Conservation (phyloP, 2,888 invertebrate genomes). For the Megamerina dolium region DNA sequence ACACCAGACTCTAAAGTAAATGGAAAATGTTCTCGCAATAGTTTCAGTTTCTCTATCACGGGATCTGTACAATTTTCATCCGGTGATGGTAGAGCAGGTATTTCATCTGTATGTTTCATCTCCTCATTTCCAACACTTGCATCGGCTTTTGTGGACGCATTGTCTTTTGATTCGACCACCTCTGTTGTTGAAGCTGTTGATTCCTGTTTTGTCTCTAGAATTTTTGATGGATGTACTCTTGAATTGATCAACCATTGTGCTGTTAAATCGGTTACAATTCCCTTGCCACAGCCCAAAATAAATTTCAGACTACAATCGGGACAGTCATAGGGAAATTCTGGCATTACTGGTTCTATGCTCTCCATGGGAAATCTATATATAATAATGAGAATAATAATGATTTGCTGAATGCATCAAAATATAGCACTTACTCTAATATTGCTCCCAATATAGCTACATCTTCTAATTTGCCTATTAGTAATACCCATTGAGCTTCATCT, state of each 20-base stretch:
- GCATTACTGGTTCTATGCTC: constrained; percentile 45
- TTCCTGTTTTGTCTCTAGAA: constrained; percentile 48
- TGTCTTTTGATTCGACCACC: background rate
- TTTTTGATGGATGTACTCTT: constrained; percentile 62
- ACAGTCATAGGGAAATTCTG: constrained; percentile 54
- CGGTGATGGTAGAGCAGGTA: no score
- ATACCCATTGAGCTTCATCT: constrained; percentile 81
- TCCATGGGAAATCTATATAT: constrained; percentile 36
- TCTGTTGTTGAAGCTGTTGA: constrained; percentile 12
- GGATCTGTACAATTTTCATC: no score
- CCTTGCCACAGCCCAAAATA: constrained; percentile 62
- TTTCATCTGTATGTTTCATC: constrained; percentile 9
- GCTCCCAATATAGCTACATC: constrained; percentile 73
- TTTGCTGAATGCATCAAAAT: constrained; percentile 26
- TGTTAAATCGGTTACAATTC: constrained; percentile 83
- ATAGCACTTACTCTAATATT: constrained; percentile 54
- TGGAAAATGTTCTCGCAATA: constrained; percentile 74
- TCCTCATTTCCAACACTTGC: constrained; percentile 14
- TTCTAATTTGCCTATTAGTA: constrained; percentile 81
- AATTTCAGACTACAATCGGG: constrained; percentile 62
- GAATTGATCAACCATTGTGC: constrained; percentile 78
- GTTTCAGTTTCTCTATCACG: constrained; percentile 58
- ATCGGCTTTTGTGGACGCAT: constrained; percentile 4
- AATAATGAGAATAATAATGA: constrained; percentile 17
- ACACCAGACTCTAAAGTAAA: constrained; percentile 75